These are phyloP conservation scores for Holacanthella duospinosa DNA, from an alignment of 2,888 invertebrate species.

Conservation along the genomic window DNA sequence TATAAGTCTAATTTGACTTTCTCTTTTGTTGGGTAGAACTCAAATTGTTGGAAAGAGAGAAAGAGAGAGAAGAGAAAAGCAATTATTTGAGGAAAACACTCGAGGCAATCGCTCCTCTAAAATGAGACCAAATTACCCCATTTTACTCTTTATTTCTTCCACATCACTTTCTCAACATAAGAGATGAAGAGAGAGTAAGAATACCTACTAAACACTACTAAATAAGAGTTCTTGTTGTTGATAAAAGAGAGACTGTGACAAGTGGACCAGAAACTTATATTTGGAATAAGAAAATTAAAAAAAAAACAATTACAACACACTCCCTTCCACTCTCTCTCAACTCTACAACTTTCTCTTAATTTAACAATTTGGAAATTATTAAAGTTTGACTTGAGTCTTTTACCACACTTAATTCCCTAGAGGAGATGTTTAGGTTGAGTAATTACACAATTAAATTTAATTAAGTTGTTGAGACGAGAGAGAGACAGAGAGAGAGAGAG, in stretches of 20 bases:
- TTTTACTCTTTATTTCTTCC: neutral
- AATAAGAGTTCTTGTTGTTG: too few species aligned
- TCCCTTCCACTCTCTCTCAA: conserved; percentile 7
- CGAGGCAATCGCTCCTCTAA: neutral
- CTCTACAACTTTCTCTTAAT: conserved; percentile 16
- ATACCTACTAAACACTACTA: too few species aligned
- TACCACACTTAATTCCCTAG: neutral
- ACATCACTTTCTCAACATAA: conserved; percentile 7
- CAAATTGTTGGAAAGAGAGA: neutral
- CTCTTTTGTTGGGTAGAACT: neutral
- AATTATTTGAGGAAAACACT: conserved; percentile 5
- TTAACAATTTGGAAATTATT: conserved; percentile 14
- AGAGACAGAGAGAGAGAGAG: too few species aligned
- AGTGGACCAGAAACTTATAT: too few species aligned
- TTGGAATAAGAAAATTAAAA: too few species aligned
- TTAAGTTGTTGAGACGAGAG: too few species aligned
- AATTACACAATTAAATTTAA: neutral
- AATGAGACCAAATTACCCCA: conserved; percentile 14
- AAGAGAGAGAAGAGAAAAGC: conserved; percentile 1
- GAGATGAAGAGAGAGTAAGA: too few species aligned
- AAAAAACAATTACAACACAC: too few species aligned
- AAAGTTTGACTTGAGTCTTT: neutral
- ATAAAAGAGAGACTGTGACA: too few species aligned
- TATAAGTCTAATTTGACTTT: neutral
- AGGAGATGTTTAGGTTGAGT: neutral